Conservation (phyloP, 2,797 vertebrate species). For the Thripadectes ignobilis region DNA sequence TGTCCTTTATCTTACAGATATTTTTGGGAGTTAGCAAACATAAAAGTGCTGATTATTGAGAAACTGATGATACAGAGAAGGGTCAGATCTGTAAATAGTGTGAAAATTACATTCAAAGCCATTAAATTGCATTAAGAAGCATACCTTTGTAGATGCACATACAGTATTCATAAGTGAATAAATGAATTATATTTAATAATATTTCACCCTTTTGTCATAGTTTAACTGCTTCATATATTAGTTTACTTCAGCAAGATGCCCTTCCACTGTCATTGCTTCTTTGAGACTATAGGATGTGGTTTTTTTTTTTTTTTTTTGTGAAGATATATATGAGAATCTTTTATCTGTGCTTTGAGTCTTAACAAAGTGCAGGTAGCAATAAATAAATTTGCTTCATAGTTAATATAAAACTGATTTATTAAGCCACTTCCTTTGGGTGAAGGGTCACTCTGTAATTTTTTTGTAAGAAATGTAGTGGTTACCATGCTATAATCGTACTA, state of each 20-base stretch:
- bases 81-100: slow-evolving; percentile 51
- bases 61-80: slow-evolving; percentile 24
- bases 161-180: slow-evolving; percentile 72
- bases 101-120: slow-evolving; percentile 53
- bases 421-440: neutral
- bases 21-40: slow-evolving; percentile 40
- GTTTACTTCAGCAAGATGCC: slow-evolving; percentile 23
- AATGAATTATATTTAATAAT: slow-evolving; percentile 67
- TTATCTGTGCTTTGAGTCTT: neutral
- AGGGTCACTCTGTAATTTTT: slow-evolving; percentile 5
- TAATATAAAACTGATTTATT: slow-evolving; percentile 51
- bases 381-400: slow-evolving; percentile 45
- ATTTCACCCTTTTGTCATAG: slow-evolving; percentile 59
- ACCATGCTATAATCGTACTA: neutral
- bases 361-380: slow-evolving; percentile 40
- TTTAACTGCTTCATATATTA: slow-evolving; percentile 33
- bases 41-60: slow-evolving; percentile 50
- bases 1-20: slow-evolving; percentile 53
- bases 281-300: neutral
- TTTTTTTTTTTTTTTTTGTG: neutral
- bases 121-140: slow-evolving; percentile 57
- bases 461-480: neutral
- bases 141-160: slow-evolving; percentile 47
- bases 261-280: slow-evolving; percentile 32
- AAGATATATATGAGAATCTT: neutral